phyloP scores from a whole-genome alignment of 1,140 invertebrate genomes.

The Sesamia nonagrioides region DNA sequence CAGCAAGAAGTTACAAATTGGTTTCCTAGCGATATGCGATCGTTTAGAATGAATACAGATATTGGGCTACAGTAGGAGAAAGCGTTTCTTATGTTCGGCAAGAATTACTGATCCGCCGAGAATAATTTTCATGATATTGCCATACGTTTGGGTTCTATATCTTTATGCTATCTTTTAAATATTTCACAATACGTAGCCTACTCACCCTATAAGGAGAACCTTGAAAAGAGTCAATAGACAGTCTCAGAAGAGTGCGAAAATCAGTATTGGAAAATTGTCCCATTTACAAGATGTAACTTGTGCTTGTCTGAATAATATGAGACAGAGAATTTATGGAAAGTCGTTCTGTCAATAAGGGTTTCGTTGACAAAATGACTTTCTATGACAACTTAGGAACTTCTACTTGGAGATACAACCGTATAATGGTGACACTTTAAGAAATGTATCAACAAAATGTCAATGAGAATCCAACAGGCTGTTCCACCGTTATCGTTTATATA shows the following conservation, averaged over 20 bases:
- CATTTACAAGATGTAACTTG: not conserved
- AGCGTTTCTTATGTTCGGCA: not conserved
- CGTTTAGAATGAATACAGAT: not conserved
- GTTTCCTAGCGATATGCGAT: conserved; percentile 11
- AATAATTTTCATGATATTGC: not conserved
- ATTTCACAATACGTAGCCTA: too few relatives aligned
- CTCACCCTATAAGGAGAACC: not conserved
- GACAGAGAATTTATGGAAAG: not conserved
- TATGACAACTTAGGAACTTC: not conserved
- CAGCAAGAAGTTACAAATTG: conserved; percentile 21
- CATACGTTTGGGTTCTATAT: too few relatives aligned
- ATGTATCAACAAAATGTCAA: conserved; percentile 43
- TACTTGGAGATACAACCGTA: not conserved
- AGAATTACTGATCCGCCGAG: not conserved
- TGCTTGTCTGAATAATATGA: not conserved
- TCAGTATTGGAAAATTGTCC: too few relatives aligned
- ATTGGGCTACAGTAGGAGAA: not conserved
- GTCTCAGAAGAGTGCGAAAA: not conserved
- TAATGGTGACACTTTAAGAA: conserved; percentile 32
- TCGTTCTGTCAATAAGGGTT: too few relatives aligned
- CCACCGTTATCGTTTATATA: conserved; percentile 62
- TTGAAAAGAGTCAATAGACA: not conserved
- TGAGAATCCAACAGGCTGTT: conserved; percentile 49
- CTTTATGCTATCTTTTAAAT: too few relatives aligned
- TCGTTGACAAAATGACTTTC: not conserved